Base-by-base conservation (phyloP, 2,113 vertebrate species). In the Cavia porcellus region DNA sequence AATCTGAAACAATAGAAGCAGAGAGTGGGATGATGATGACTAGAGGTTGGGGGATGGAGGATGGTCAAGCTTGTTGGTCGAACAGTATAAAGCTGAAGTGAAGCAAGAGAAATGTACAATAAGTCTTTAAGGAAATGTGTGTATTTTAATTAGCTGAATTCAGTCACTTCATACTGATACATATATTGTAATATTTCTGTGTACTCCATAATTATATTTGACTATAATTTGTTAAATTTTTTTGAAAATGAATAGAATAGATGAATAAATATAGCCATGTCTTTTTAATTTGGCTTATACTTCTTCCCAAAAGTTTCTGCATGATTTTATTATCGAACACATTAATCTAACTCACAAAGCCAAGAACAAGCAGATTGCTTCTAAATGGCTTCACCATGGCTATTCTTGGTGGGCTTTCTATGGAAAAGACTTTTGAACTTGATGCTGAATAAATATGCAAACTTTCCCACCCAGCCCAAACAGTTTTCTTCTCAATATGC, bases 321-420 rank as follows among this genome's bases (percentile, higher is more conserved):
- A 59, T 77, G 4, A 1, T 35, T 52, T 96, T 92, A 47, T 52
- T 83, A 52, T 22, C 52, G 55, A 96, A 57, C 22, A 19, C 42
- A 35, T 90, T 86, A 90, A 42, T 45, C 3, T 38, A 93, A 64
- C 24, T 32, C 38, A 74, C 59, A 95, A 96, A 92, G 4, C 7
- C 45, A n/a, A 86, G n/a, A 22, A 80, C n/a, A 66, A 93, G 45
- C 45, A 93, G 70, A 62, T 82, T 89, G 74, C 81, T 96, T 94
- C 68, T 42, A 90, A 90, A 68, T 81, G n/a, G 28, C 32, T 52
- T 87, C 19, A 7, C 8, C 22, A 14, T 75, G 38, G 28, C 62
- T 28, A 45, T 17, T 92, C 61, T 59, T 50, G 9, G 35, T 75
- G 12, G 22, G 5, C 11, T 86, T 80, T 5, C 47, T 85, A 17